Evolutionary conservation across 2,888 invertebrate genomes (phyloP).

Genomic region (Busseola fusca): DNA sequence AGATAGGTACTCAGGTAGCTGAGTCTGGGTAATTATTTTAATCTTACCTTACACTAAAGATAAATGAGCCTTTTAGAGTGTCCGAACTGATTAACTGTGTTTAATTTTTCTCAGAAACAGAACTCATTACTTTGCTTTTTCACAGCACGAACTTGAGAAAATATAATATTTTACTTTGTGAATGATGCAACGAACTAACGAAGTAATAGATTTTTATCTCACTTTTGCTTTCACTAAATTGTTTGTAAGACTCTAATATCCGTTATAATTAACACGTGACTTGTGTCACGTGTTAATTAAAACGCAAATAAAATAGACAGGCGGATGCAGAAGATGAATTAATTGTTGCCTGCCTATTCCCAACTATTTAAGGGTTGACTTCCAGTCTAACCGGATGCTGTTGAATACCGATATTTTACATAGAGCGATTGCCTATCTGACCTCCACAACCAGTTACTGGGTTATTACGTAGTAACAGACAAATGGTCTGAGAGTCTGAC

Average conservation of each 20-base stretch:
- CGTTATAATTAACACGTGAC: background rate
- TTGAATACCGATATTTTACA: too few species aligned
- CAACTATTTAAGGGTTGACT: too few species aligned
- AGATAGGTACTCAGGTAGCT: background rate
- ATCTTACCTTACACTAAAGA: constrained; percentile 3
- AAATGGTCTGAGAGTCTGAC: too few species aligned
- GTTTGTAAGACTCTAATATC: background rate
- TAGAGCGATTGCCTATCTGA: too few species aligned
- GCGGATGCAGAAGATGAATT: too few species aligned
- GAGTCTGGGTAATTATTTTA: background rate
- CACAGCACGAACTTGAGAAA: background rate
- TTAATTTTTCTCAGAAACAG: constrained; percentile 9
- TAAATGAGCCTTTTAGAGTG: constrained; percentile 19
- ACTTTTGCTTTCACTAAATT: background rate
- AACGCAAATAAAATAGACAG: too few species aligned
- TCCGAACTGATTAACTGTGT: constrained; percentile 3
- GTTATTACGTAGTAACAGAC: too few species aligned
- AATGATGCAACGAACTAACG: background rate
- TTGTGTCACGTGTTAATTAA: too few species aligned
- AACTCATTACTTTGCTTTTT: constrained; percentile 9
- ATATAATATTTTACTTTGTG: background rate
- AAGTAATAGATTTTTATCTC: background rate
- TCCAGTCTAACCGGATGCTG: too few species aligned
- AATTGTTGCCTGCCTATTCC: too few species aligned
- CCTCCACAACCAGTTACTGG: too few species aligned